phyloP scores from a whole-genome alignment of 2,113 vertebrate species.

The Pseudorhombus dupliciocellatus region DNA sequence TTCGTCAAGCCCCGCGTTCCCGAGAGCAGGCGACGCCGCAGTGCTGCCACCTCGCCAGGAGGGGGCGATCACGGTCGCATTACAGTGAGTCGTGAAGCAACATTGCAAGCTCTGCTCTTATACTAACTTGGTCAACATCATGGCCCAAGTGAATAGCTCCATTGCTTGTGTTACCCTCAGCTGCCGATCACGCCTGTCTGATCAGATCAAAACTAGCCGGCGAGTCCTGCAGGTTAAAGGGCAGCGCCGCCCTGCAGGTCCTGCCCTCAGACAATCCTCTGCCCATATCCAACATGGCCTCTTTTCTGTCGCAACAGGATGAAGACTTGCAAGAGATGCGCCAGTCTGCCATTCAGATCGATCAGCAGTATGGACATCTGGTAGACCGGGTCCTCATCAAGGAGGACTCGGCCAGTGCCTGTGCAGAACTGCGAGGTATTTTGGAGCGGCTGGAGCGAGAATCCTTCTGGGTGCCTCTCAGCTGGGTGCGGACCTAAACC shows the following conservation, averaged over 20 bases:
- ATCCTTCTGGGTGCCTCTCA: conserved; percentile 89
- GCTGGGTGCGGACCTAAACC: conserved; percentile 87
- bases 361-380: conserved; percentile 91
- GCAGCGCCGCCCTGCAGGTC: too few species aligned
- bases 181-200: too few species aligned
- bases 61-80: conserved; percentile 83
- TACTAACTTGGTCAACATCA: too few species aligned
- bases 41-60: conserved; percentile 78
- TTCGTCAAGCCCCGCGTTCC: conserved; percentile 90
- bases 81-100: conserved; percentile 69
- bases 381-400: conserved; percentile 90
- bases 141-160: too few species aligned
- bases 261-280: neutral
- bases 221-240: too few species aligned
- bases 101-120: too few species aligned
- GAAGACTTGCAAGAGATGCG: conserved; percentile 92
- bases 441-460: conserved; percentile 89
- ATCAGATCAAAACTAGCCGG: too few species aligned
- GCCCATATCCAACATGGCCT: neutral
- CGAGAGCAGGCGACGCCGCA: conserved; percentile 84
- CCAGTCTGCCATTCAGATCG: conserved; percentile 89
- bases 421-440: conserved; percentile 83
- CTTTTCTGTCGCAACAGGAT: conserved; percentile 77
- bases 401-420: conserved; percentile 89
- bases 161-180: too few species aligned